Conservation (phyloP, 2,888 invertebrate genomes). For the Hirudinaria manillensis region DNA sequence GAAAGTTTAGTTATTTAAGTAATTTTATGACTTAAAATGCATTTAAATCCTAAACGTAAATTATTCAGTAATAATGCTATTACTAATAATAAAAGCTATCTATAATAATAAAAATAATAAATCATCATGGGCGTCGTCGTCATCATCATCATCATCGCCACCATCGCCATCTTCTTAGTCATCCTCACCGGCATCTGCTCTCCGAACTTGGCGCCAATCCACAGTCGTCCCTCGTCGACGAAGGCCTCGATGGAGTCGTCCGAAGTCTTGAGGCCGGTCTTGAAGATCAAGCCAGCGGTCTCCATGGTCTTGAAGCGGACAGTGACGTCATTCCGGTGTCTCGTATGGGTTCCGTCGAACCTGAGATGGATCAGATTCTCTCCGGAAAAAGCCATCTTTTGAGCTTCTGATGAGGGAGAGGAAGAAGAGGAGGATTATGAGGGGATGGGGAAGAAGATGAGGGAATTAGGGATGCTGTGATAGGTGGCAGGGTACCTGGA, state of each 20-base stretch:
- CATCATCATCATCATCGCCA: slow-evolving; percentile 12
- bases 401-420: slow-evolving; percentile 43
- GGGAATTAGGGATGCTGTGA: no score
- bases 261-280: slow-evolving; percentile 41
- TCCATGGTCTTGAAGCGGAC: slow-evolving; percentile 49
- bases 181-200: slow-evolving; percentile 30
- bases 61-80: no score
- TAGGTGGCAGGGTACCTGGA: no score
- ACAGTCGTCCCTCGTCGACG: slow-evolving; percentile 44
- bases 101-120: no score
- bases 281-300: slow-evolving; percentile 47
- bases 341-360: slow-evolving; percentile 37
- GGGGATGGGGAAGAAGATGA: background rate
- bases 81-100: background rate
- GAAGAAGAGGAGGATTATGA: background rate
- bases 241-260: slow-evolving; percentile 45
- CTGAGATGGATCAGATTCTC: slow-evolving; percentile 38
- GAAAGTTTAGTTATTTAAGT: no score
- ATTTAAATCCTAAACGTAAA: no score
- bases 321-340: slow-evolving; percentile 50
- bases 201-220: slow-evolving; percentile 33
- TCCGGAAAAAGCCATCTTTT: slow-evolving; percentile 47
- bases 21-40: no score
- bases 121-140: background rate
- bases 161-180: slow-evolving; percentile 4